phyloP scores from a whole-genome alignment of 1,140 invertebrate genomes.

The Cardiocondyla obscurior region DNA sequence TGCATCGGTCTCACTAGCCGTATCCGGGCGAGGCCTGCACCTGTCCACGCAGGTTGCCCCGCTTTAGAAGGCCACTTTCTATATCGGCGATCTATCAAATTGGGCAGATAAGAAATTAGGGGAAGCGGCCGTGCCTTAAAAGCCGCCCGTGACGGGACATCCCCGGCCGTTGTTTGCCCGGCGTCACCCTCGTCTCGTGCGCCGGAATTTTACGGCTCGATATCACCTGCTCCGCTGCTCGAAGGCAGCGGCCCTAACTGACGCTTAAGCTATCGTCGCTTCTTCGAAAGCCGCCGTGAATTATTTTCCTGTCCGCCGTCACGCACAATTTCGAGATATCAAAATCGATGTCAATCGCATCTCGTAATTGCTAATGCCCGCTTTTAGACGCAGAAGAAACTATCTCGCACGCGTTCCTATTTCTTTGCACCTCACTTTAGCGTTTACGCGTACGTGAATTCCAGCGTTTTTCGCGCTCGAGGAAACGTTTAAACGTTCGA shows the following conservation, averaged over 20 bases:
- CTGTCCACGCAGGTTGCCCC: constrained; percentile 62
- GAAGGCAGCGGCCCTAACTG: background rate
- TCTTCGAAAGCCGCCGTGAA: background rate
- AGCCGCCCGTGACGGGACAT: constrained; percentile 66
- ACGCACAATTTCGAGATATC: background rate
- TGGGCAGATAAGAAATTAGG: constrained; percentile 72
- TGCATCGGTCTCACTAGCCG: constrained; percentile 23
- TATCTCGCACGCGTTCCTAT: background rate
- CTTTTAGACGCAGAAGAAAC: background rate
- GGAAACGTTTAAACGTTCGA: constrained; percentile 15
- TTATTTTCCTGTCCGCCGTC: background rate
- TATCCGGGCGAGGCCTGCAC: constrained; percentile 64
- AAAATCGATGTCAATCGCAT: too few species aligned
- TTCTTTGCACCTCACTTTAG: too few species aligned
- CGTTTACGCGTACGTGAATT: background rate
- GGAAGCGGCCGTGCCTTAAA: constrained; percentile 37
- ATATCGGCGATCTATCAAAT: constrained; percentile 78
- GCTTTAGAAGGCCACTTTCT: constrained; percentile 62
- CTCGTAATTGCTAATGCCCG: background rate
- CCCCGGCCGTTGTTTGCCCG: constrained; percentile 59
- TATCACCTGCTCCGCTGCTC: constrained; percentile 71
- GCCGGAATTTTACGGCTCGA: constrained; percentile 53
- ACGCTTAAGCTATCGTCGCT: background rate
- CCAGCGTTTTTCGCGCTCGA: constrained; percentile 15
- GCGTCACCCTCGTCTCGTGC: constrained; percentile 61